Evolutionary conservation across 30 jellyfish, hydroid and myxozoan genomes (phyloP), one percentile per base, ranked within the genome.

Genomic region (Cassiopea andromeda): DNA sequence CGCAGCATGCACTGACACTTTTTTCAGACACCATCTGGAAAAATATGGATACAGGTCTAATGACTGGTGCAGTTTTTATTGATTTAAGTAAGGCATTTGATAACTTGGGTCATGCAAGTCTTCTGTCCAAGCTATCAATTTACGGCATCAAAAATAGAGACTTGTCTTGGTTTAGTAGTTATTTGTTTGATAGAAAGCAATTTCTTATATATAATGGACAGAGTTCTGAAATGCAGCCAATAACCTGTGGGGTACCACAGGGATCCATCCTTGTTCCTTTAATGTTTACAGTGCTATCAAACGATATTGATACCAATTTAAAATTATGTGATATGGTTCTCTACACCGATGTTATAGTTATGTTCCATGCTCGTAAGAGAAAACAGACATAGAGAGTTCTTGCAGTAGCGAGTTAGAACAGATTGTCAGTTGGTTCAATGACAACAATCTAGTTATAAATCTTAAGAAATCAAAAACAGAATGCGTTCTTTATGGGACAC

Each of bases 161-260:
- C 18, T 12, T 83, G 85, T 66, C 46, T 3, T 87, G 92, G 92
- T 88, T 88, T 69, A 72, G 80, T 14, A 88, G 93, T 46, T 88
- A 80, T 79, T 58, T 88, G 74, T 88, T 88, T 80, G 59, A 71
- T 69, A 69, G 92, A 87, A 66, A 87, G 66, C 94, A 87, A 78
- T 38, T 60, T 76, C 85, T 76, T 76, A 43, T n/a, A 76, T 16
- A 7, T 61, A 72, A 76, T 46, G 72, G 85, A 76, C 72, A 76
- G 49, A 76, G 85, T 14, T 76, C 85, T 76, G 85, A 48, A 44
- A 76, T 49, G 85, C 85, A 76, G 47, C 82, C 82, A 1, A 66
- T 43, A 17, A 15, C 44, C 46, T 84, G 92, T 73, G 92, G 89
- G 46, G 92, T 86, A 16, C 94, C 94, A 48, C 90, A 86, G 46